Evolutionary conservation across 2,888 invertebrate genomes (phyloP).

Genomic region (Bibio marci): DNA sequence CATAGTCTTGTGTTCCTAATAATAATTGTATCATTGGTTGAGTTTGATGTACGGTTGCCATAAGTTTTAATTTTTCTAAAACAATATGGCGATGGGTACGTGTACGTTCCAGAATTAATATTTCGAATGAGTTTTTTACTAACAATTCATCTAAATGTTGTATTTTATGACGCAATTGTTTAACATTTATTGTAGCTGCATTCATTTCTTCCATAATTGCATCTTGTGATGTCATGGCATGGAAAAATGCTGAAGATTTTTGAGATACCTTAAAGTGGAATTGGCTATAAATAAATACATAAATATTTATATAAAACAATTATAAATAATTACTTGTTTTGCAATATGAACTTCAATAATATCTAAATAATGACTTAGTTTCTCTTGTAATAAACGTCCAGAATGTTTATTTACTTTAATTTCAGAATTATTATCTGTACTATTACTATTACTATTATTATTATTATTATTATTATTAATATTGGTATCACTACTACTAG

Average conservation of each 20-base stretch:
- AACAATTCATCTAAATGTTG: constrained; percentile 59
- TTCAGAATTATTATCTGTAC: constrained; percentile 30
- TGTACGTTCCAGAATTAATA: constrained; percentile 52
- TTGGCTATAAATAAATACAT: neutral
- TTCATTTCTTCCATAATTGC: constrained; percentile 90
- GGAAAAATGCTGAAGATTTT: constrained; percentile 93
- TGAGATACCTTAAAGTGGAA: constrained; percentile 48
- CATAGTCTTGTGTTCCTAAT: constrained; percentile 90
- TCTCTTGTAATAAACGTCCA: constrained; percentile 65
- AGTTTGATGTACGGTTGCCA: constrained; percentile 93
- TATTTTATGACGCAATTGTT: constrained; percentile 55
- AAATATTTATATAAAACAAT: neutral
- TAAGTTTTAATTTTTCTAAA: constrained; percentile 64
- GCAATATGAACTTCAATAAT: constrained; percentile 88
- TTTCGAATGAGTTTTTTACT: constrained; percentile 61
- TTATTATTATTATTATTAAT: constrained; percentile 67
- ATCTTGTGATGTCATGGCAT: constrained; percentile 97
- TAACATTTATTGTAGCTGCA: constrained; percentile 59
- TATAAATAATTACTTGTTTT: constrained; percentile 43
- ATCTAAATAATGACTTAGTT: constrained; percentile 85
- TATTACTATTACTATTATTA: constrained; percentile 60
- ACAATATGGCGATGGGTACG: constrained; percentile 46
- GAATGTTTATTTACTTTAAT: constrained; percentile 22
- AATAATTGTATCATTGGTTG: constrained; percentile 93
- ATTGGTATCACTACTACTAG: constrained; percentile 51